Evolutionary conservation across 2,113 vertebrate species (phyloP).

Genomic region (Sitta europaea): DNA sequence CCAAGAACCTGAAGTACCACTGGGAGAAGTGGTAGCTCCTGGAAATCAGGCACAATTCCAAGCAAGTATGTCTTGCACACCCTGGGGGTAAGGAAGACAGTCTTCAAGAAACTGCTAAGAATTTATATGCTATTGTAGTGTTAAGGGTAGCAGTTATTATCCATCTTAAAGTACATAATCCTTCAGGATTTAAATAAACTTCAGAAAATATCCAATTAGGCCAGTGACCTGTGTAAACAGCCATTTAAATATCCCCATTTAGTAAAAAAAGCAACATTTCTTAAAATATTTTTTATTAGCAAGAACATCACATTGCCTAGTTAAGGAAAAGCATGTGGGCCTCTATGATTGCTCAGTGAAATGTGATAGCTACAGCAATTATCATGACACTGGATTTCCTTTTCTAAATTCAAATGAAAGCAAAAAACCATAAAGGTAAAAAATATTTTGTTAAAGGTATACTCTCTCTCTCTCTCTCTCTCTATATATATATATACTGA

Average conservation of each 20-base stretch:
- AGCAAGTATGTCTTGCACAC: neutral
- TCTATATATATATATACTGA: no score
- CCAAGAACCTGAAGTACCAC: neutral
- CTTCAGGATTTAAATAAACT: neutral
- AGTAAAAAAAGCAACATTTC: neutral
- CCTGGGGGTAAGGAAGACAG: neutral
- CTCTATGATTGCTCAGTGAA: neutral
- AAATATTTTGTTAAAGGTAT: neutral
- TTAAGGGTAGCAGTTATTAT: neutral
- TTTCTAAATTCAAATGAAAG: neutral
- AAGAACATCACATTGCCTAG: neutral
- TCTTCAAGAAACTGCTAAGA: neutral
- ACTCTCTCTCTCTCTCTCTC: no score
- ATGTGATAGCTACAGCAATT: neutral
- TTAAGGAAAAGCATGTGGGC: neutral
- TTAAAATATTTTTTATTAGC: neutral
- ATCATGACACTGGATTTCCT: neutral
- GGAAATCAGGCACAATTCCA: neutral
- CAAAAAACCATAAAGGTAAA: neutral
- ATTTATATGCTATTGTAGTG: neutral
- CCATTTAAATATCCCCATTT: neutral
- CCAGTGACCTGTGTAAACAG: neutral
- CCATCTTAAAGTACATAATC: neutral
- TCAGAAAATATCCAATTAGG: neutral
- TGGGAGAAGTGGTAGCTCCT: neutral